phyloP scores from a whole-genome alignment of 2,888 invertebrate species.

The Agrotis ipsilon region DNA sequence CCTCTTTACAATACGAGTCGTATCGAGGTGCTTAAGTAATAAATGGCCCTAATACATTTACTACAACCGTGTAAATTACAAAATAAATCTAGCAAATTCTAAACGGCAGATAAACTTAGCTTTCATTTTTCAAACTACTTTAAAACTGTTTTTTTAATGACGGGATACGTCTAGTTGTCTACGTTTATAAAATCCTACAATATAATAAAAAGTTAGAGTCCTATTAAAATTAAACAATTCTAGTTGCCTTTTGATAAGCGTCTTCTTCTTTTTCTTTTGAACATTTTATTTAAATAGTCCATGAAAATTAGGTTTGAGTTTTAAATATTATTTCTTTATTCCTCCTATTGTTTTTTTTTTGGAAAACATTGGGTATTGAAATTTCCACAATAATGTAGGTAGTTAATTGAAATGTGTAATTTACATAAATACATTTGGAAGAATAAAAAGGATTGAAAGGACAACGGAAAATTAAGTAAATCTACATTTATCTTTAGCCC shows the following conservation, averaged over 20 bases:
- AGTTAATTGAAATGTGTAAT: background rate
- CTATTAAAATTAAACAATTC: conserved; percentile 20
- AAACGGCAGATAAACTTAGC: background rate
- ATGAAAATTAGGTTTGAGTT: background rate
- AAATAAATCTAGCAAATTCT: too few species aligned
- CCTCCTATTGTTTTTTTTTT: background rate
- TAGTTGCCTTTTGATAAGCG: conserved; percentile 9
- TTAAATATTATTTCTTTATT: background rate
- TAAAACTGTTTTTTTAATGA: conserved; percentile 15
- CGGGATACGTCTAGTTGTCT: conserved; percentile 16
- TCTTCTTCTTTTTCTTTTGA: background rate
- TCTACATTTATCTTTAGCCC: too few species aligned
- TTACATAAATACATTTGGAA: background rate
- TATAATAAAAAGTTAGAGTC: conserved; percentile 28
- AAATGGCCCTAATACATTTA: too few species aligned
- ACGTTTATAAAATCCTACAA: background rate
- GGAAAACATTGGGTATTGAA: background rate
- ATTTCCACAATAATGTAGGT: background rate
- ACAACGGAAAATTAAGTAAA: background rate
- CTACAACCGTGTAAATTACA: too few species aligned
- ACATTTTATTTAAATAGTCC: background rate
- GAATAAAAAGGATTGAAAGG: background rate
- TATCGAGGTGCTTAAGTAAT: too few species aligned
- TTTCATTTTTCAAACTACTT: conserved; percentile 9
- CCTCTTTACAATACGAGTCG: too few species aligned